These are phyloP conservation scores for Lysandra coridon DNA, from an alignment of 2,888 invertebrate genomes.

Conservation along the genomic window DNA sequence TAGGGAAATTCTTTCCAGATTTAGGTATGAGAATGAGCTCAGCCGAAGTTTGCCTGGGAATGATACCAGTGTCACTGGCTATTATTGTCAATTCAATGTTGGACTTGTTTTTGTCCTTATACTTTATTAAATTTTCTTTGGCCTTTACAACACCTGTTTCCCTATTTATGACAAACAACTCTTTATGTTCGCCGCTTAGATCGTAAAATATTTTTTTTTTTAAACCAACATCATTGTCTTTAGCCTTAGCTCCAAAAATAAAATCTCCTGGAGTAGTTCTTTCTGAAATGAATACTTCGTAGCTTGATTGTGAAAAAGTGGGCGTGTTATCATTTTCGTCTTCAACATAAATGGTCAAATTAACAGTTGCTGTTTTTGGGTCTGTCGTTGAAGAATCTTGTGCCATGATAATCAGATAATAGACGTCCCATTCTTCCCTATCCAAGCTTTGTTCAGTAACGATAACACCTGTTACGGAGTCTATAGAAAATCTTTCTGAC, in stretches of 20 bases:
- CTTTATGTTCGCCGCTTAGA: conserved; percentile 88
- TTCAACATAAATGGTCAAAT: conserved; percentile 87
- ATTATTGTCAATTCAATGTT: conserved; percentile 87
- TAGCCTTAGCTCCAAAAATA: conserved; percentile 93
- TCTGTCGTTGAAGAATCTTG: conserved; percentile 94
- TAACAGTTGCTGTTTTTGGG: conserved; percentile 90
- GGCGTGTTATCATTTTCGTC: conserved; percentile 95
- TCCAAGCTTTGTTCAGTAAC: conserved; percentile 87
- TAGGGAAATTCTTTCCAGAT: conserved; percentile 89
- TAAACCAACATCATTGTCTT: conserved; percentile 89
- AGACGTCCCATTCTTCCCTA: conserved; percentile 88
- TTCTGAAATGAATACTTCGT: conserved; percentile 91
- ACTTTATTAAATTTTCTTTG: conserved; percentile 82
- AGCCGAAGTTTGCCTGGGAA: conserved; percentile 85
- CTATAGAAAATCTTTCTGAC: conserved; percentile 89
- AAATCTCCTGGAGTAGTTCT: conserved; percentile 90
- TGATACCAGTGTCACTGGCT: conserved; percentile 89
- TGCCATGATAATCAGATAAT: conserved; percentile 91
- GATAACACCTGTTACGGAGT: conserved; percentile 89
- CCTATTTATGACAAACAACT: conserved; percentile 87
- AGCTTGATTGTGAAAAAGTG: conserved; percentile 85
- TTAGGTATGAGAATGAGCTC: conserved; percentile 89
- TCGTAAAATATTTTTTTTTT: conserved; percentile 91
- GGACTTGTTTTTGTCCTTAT: conserved; percentile 74
- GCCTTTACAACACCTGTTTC: conserved; percentile 94